Evolutionary conservation across 1,140 invertebrate genomes (phyloP).

Genomic region (Eurosta solidaginis): DNA sequence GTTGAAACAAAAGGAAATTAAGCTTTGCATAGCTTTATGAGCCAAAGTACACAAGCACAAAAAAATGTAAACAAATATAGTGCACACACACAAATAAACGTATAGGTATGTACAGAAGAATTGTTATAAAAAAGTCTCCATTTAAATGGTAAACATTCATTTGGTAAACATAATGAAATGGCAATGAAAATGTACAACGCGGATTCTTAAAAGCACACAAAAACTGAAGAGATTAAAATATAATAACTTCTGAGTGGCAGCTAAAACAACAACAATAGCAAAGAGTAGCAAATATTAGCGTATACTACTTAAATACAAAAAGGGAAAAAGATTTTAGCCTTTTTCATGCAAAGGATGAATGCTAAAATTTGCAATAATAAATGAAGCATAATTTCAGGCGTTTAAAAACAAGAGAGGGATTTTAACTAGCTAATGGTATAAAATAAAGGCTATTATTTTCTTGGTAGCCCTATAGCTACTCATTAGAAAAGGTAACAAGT

Average conservation of each 20-base stretch:
- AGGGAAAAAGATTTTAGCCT: background rate
- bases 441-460: background rate
- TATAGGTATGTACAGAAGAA: background rate
- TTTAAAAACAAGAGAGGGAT: background rate
- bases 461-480: background rate
- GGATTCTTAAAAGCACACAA: background rate
- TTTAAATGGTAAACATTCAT: slow-evolving; percentile 3
- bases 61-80: background rate
- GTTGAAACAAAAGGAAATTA: slow-evolving; percentile 16
- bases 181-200: slow-evolving; percentile 19
- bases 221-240: slow-evolving; percentile 6
- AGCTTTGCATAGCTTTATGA: background rate
- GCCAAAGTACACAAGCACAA: background rate
- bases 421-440: background rate
- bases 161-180: background rate
- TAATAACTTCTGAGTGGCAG: slow-evolving; percentile 21
- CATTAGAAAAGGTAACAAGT: background rate
- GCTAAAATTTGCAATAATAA: background rate
- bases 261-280: background rate
- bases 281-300: background rate
- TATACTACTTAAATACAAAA: background rate
- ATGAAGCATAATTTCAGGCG: background rate
- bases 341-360: background rate
- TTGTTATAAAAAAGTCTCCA: background rate
- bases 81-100: background rate